Evolutionary conservation across 2,888 invertebrate genomes (phyloP).

Genomic region (Lamellibrachia satsuma): DNA sequence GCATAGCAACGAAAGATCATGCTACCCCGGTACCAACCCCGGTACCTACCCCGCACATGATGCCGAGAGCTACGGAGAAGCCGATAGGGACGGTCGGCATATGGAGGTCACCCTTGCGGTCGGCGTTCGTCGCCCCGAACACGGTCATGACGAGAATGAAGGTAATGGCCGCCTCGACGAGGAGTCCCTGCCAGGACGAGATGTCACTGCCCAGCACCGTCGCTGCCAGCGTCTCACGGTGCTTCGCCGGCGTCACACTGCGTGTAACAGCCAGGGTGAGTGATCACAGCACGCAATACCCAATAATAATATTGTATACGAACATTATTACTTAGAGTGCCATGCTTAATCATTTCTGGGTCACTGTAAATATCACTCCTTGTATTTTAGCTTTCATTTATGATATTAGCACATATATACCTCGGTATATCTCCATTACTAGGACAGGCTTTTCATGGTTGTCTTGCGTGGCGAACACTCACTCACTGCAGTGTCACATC

Average conservation of each 20-base stretch:
- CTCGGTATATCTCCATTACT: too few relatives aligned
- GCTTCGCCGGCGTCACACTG: slow-evolving; percentile 32
- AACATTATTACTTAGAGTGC: too few relatives aligned
- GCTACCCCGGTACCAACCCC: neutral
- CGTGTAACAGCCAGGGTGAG: neutral
- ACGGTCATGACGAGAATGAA: slow-evolving; percentile 33
- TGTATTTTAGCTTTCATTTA: too few relatives aligned
- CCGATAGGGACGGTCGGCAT: slow-evolving; percentile 37
- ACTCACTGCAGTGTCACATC: neutral
- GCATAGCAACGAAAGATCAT: too few relatives aligned
- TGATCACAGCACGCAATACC: neutral
- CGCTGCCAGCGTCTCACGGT: slow-evolving; percentile 30
- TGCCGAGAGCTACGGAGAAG: slow-evolving; percentile 34
- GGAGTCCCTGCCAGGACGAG: slow-evolving; percentile 32
- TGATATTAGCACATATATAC: too few relatives aligned
- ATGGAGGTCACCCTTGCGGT: slow-evolving; percentile 25
- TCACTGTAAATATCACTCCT: too few relatives aligned
- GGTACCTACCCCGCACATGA: slow-evolving; percentile 29
- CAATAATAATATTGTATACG: neutral
- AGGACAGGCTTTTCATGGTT: too few relatives aligned
- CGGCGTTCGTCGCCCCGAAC: slow-evolving; percentile 31
- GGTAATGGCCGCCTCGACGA: slow-evolving; percentile 35
- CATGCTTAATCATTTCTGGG: too few relatives aligned
- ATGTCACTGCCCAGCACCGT: slow-evolving; percentile 27
- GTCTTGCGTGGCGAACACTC: neutral